Conservation (phyloP, 1,140 invertebrate species). For the Bombus waltoni region DNA sequence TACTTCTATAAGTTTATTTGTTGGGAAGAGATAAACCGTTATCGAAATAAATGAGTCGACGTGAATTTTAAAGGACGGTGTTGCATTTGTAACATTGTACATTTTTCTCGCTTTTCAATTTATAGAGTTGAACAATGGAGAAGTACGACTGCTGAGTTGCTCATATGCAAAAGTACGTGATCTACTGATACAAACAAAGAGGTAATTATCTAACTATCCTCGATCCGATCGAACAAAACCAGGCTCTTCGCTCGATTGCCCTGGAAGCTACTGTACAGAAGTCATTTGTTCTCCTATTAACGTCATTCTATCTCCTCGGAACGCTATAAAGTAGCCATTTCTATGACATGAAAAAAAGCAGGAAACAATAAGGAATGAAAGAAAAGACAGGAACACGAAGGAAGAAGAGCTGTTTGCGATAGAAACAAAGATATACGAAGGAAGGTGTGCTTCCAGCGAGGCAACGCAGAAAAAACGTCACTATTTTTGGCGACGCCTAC, state of each 20-base stretch:
- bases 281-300: not conserved
- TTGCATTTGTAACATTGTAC: too few relatives aligned
- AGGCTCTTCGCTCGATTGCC: not conserved
- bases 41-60: too few relatives aligned
- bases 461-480: not conserved
- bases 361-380: not conserved
- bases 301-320: not conserved
- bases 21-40: too few relatives aligned
- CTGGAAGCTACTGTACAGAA: not conserved
- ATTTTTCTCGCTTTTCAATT: too few relatives aligned
- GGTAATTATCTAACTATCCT: not conserved
- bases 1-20: too few relatives aligned
- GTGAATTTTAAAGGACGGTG: too few relatives aligned
- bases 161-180: not conserved
- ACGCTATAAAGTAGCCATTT: too few relatives aligned
- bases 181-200: not conserved
- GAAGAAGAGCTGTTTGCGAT: not conserved
- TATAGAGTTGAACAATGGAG: not conserved
- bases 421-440: too few relatives aligned
- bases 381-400: not conserved
- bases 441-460: too few relatives aligned
- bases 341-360: not conserved
- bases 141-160: too few relatives aligned
- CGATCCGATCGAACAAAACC: not conserved
- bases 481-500: constrained; percentile 27